Conservation (phyloP, 2,797 vertebrate genomes). For the Benthosema pterotum region DNA sequence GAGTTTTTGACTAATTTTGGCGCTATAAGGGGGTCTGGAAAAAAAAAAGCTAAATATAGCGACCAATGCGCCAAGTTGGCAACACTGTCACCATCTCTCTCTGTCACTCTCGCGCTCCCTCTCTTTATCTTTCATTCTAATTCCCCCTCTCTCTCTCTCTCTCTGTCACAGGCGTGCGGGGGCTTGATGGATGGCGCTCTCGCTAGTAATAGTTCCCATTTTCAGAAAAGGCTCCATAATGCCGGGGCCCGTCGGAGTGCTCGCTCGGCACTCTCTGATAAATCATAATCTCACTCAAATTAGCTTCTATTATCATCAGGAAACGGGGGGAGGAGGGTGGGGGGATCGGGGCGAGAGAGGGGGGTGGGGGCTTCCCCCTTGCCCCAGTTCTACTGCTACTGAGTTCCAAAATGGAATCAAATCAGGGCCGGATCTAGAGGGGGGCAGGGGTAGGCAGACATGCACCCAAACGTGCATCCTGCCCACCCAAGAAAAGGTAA, state of each 20-base stretch:
- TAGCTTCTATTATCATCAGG: constrained; percentile 71
- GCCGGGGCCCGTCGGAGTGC: constrained; percentile 49
- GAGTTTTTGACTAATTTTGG: no score
- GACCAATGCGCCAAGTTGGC: no score
- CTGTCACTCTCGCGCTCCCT: constrained; percentile 7
- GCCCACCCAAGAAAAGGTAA: no score
- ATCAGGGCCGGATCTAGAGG: no score
- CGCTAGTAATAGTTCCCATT: constrained; percentile 66
- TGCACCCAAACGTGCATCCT: no score
- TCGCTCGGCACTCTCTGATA: constrained; percentile 58
- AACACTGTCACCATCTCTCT: no score
- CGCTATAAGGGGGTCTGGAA: no score
- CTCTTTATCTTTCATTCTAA: constrained; percentile 15
- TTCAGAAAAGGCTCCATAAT: constrained; percentile 53
- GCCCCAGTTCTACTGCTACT: background rate
- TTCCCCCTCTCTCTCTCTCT: constrained; percentile 17
- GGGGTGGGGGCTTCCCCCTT: constrained; percentile 5
- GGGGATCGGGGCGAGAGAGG: constrained; percentile 27
- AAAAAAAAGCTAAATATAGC: no score
- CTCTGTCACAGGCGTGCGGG: constrained; percentile 26
- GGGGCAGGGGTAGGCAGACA: no score
- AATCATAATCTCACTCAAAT: constrained; percentile 73
- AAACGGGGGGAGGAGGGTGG: constrained; percentile 41
- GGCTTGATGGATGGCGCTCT: constrained; percentile 59
- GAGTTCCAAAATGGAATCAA: no score